Evolutionary conservation across 1,140 invertebrate genomes (phyloP).

Genomic region (Megalopta genalis): DNA sequence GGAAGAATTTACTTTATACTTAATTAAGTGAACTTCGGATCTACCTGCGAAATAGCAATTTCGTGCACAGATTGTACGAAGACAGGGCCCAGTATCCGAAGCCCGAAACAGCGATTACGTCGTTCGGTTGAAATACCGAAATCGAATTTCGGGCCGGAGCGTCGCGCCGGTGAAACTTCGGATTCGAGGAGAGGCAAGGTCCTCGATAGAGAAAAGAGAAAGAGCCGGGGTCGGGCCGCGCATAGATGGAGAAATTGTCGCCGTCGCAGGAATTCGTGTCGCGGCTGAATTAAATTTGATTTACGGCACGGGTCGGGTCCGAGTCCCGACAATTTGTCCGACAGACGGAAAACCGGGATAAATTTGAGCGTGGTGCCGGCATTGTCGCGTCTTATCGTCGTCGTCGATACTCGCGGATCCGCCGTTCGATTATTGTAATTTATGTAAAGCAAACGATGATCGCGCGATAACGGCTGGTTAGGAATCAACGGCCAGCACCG

Average conservation of each 20-base stretch:
- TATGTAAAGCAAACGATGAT: neutral
- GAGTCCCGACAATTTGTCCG: no score
- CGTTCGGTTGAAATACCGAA: no score
- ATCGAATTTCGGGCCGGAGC: no score
- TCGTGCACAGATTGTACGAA: no score
- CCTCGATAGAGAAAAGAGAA: neutral
- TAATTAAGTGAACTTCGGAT: no score
- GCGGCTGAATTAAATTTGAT: neutral
- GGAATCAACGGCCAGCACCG: neutral
- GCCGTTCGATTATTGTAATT: neutral
- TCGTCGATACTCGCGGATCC: neutral
- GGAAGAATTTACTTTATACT: no score
- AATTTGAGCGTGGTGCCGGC: no score
- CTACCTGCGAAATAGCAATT: no score
- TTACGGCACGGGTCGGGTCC: neutral
- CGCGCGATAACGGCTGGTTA: neutral
- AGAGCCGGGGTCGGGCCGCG: neutral
- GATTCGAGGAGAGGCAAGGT: neutral
- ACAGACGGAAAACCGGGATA: no score
- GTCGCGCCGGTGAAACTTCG: constrained; percentile 1
- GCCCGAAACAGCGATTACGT: no score
- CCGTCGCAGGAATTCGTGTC: constrained; percentile 2
- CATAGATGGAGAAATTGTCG: constrained; percentile 17
- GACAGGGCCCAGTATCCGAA: no score
- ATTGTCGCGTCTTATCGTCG: neutral